Conservation (phyloP, 2,797 vertebrate species). For the Cryptoprocta ferox region DNA sequence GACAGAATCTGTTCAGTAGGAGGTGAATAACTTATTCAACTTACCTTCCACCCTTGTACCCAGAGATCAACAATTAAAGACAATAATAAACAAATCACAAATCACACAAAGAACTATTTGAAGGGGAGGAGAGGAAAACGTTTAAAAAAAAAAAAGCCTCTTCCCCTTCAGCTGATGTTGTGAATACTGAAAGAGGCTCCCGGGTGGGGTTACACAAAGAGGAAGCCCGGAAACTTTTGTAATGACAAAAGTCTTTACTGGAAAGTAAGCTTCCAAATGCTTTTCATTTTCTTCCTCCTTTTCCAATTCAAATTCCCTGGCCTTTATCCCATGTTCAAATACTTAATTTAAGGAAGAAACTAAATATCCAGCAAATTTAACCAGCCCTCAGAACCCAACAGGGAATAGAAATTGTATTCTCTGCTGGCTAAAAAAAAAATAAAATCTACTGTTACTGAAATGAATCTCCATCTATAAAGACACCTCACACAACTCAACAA, state of each 20-base stretch:
- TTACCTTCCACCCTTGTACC: background rate
- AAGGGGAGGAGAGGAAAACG: background rate
- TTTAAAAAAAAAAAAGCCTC: background rate
- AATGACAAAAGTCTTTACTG: conserved; percentile 8
- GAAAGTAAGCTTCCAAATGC: background rate
- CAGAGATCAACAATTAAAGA: conserved; percentile 49
- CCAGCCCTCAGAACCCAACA: background rate
- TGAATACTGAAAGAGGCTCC: background rate
- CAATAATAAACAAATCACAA: conserved; percentile 65
- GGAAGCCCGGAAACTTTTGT: background rate
- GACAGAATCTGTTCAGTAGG: conserved; percentile 39
- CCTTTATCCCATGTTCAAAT: background rate
- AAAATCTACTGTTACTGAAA: conserved; percentile 28
- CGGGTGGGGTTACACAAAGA: background rate
- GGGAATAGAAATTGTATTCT: conserved; percentile 33
- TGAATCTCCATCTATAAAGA: conserved; percentile 19
- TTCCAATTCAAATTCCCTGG: conserved; percentile 21
- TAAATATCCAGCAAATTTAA: background rate
- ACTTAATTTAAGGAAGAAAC: conserved; percentile 31
- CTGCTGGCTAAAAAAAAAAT: background rate
- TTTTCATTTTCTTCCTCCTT: conserved; percentile 5
- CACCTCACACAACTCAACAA: background rate
- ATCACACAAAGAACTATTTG: background rate
- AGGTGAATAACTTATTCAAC: background rate
- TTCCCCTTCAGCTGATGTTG: background rate